Conservation (phyloP, 2,797 vertebrate genomes). For the Hydrophis major region DNA sequence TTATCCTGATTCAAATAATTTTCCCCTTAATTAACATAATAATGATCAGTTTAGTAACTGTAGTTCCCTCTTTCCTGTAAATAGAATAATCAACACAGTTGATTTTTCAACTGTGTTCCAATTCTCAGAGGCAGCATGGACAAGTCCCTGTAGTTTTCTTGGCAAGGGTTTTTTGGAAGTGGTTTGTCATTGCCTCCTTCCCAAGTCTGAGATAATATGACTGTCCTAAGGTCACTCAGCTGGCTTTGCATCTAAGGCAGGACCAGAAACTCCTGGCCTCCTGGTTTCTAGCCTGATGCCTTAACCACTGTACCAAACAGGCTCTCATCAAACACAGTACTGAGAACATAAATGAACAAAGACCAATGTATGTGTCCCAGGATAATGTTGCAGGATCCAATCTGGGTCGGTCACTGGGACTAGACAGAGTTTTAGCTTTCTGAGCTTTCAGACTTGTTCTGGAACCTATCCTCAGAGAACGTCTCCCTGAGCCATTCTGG, state of each 20-base stretch:
- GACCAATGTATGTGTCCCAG: too few species aligned
- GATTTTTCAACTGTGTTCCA: not conserved
- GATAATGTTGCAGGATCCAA: too few species aligned
- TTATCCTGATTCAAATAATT: not conserved
- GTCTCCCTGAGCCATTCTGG: too few species aligned
- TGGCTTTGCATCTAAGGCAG: not conserved
- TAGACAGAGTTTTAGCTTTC: too few species aligned
- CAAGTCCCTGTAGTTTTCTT: not conserved
- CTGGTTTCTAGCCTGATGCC: not conserved
- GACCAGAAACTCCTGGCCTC: not conserved
- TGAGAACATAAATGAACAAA: not conserved
- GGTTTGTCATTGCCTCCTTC: not conserved
- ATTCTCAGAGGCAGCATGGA: not conserved
- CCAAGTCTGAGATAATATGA: not conserved
- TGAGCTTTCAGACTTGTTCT: too few species aligned
- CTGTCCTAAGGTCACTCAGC: not conserved
- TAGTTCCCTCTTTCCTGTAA: not conserved
- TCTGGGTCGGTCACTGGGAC: too few species aligned
- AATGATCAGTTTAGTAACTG: not conserved
- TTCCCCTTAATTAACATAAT: not conserved
- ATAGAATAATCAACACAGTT: not conserved
- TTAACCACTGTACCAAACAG: not conserved
- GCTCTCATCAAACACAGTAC: not conserved
- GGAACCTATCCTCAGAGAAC: too few species aligned
- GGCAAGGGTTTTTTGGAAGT: not conserved